Evolutionary conservation across 2,797 vertebrate species (phyloP).

Genomic region (Poecilia gillii): DNA sequence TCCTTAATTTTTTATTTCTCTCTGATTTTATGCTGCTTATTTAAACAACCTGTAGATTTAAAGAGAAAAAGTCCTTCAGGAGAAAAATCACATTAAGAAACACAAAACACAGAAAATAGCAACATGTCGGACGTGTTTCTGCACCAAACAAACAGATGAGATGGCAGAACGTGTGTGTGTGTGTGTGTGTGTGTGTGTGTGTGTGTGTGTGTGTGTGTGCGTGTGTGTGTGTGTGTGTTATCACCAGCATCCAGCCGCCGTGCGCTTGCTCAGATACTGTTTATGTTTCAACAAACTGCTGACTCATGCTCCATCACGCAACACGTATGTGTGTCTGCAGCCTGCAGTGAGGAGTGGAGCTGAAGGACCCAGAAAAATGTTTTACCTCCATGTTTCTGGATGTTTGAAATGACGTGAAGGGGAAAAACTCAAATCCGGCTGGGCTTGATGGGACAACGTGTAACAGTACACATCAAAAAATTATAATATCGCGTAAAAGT

Average conservation of each 20-base stretch:
- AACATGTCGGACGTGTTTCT: neutral
- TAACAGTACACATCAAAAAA: no score
- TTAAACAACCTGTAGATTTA: neutral
- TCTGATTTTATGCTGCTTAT: neutral
- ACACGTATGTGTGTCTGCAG: neutral
- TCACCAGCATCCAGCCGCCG: slow-evolving; percentile 36
- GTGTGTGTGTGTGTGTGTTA: slow-evolving; percentile 25
- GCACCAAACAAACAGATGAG: neutral
- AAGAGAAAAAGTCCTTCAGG: neutral
- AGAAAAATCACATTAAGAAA: neutral
- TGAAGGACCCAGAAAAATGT: neutral
- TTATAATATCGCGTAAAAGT: no score
- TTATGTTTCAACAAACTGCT: slow-evolving; percentile 23
- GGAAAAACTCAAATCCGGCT: no score
- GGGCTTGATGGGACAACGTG: no score
- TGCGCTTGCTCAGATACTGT: slow-evolving; percentile 38
- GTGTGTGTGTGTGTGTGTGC: neutral
- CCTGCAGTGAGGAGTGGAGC: neutral
- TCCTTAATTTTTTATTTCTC: neutral
- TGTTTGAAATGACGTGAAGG: no score
- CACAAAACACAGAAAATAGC: neutral
- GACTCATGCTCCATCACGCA: slow-evolving; percentile 34
- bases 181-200: no score
- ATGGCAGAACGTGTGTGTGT: slow-evolving; percentile 3
- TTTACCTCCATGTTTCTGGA: no score